A percentile compares a stretch with the other conserved stretches of the same genome.
Evolutionary conservation across 2,797 vertebrate species (phyloP).

Genomic region (Sebastes kiyomatsui): DNA sequence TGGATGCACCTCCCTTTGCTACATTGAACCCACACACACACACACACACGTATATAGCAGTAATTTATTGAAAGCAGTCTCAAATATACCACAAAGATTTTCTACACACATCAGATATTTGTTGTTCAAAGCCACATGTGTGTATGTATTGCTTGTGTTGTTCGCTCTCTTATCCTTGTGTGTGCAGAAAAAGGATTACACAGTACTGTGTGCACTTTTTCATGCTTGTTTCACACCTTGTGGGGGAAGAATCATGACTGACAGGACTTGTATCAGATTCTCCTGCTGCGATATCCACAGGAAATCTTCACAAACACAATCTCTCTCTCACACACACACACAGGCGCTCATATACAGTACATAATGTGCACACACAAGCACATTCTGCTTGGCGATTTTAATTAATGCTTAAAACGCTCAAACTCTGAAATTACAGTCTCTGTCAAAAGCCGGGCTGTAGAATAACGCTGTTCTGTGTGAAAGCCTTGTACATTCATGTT

Average conservation of each 20-base stretch:
- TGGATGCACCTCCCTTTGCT: conserved; percentile 12
- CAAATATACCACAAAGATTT: neutral
- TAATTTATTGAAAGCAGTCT: neutral
- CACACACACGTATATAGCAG: neutral
- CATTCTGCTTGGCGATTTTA: conserved; percentile 39
- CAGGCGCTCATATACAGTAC: neutral
- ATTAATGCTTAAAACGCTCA: conserved; percentile 32
- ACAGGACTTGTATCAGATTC: conserved; percentile 66
- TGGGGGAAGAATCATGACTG: conserved; percentile 71
- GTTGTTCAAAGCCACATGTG: conserved; percentile 1
- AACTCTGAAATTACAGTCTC: conserved; percentile 11
- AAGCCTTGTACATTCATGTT: neutral
- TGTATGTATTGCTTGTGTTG: conserved; percentile 28
- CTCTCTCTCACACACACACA: neutral
- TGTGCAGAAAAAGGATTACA: conserved; percentile 52
- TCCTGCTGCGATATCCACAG: conserved; percentile 58
- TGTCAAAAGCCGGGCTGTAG: conserved; percentile 7
- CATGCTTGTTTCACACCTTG: conserved; percentile 72
- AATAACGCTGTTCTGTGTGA: neutral
- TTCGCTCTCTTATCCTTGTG: conserved; percentile 22
- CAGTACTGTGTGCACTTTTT: conserved; percentile 55
- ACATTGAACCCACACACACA: neutral
- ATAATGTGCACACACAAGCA: neutral
- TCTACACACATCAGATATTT: conserved; percentile 1
- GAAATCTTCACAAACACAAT: conserved; percentile 49